Conservation (phyloP, 2,113 vertebrate species). For the Otus sunia region DNA sequence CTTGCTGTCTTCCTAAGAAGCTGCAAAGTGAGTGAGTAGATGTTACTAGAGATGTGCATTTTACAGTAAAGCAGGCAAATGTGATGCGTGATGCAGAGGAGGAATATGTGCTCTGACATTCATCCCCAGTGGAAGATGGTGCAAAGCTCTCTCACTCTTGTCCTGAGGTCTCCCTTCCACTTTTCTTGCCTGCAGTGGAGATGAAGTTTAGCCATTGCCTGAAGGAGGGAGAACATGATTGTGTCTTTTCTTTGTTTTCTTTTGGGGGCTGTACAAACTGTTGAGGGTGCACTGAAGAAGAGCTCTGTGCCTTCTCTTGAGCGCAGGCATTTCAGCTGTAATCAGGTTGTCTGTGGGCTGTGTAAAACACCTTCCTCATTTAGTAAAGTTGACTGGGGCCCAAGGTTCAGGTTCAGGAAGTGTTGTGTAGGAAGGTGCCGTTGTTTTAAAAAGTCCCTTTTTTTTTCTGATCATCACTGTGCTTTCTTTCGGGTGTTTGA, state of each 20-base stretch:
- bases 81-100: neutral
- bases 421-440: neutral
- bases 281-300: neutral
- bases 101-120: neutral
- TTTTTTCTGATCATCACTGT: neutral
- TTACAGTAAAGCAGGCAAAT: neutral
- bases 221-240: neutral
- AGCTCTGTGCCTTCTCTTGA: neutral
- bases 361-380: neutral
- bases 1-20: neutral
- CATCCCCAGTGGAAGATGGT: neutral
- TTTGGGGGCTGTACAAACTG: neutral
- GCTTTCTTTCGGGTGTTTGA: neutral
- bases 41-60: neutral
- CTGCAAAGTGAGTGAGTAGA: neutral
- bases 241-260: neutral
- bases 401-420: neutral
- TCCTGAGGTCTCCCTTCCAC: neutral
- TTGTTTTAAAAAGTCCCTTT: neutral
- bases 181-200: neutral
- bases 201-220: neutral
- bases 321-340: neutral
- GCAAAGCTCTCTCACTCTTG: neutral
- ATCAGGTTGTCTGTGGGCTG: neutral
- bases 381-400: neutral